phyloP scores from a whole-genome alignment of 2,113 vertebrate genomes.

The Carlito syrichta region DNA sequence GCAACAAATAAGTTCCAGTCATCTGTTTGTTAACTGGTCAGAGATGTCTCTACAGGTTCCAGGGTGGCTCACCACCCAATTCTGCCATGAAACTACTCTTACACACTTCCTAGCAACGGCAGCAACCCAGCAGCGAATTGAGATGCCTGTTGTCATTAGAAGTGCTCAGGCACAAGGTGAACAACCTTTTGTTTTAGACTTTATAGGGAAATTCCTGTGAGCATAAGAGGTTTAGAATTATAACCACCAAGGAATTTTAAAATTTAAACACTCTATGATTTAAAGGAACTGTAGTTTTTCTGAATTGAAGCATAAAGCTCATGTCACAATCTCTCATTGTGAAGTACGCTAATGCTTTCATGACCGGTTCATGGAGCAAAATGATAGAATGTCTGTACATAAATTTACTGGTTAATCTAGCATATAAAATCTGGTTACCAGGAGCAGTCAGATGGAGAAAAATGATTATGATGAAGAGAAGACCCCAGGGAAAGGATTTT shows the following conservation, averaged over 20 bases:
- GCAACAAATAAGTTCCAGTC: not conserved
- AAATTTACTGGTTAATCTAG: slow-evolving; percentile 24
- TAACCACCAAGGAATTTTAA: not conserved
- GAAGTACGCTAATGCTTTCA: not conserved
- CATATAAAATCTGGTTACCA: not conserved
- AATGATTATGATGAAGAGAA: not conserved
- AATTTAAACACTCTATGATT: not conserved
- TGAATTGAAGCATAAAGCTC: not conserved
- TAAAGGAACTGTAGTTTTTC: not conserved
- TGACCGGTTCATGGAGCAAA: not conserved
- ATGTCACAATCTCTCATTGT: not conserved
- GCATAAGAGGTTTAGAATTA: not conserved
- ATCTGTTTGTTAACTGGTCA: not conserved
- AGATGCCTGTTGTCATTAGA: not conserved
- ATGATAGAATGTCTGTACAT: not conserved
- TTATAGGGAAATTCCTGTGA: not conserved
- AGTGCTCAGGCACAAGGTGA: not conserved
- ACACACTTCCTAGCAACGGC: not conserved
- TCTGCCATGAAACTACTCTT: not conserved
- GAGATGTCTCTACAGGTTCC: not conserved
- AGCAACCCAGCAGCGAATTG: not conserved
- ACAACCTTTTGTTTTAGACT: not conserved
- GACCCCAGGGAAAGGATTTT: not conserved
- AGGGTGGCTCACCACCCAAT: not conserved
- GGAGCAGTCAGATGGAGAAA: not conserved